A percentile compares a stretch with the other conserved stretches of the same genome.
phyloP scores from a whole-genome alignment of 53 echinoderm and acorn worm species.

The Patiria pectinifera region DNA sequence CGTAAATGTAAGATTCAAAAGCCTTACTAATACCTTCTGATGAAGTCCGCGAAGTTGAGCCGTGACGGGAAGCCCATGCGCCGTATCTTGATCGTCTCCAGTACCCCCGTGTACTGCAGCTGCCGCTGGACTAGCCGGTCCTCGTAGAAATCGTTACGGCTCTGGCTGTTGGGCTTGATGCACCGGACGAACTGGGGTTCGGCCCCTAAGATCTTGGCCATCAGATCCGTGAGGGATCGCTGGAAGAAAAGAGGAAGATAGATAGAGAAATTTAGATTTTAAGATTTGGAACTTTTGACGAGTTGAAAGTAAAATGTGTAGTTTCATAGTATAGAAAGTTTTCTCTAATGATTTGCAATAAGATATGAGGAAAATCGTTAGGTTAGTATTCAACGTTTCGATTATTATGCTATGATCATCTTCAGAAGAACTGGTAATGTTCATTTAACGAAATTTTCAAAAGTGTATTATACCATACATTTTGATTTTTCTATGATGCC shows the following conservation, averaged over 20 bases:
- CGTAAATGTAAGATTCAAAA: background rate
- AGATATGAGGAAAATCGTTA: too few species aligned
- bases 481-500: too few species aligned
- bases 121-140: constrained; percentile 80
- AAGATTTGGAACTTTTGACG: too few species aligned
- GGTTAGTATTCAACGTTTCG: too few species aligned
- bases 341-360: too few species aligned
- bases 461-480: too few species aligned
- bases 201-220: constrained; percentile 92
- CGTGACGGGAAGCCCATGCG: constrained; percentile 82
- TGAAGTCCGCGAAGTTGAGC: constrained; percentile 81
- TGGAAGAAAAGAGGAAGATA: constrained; percentile 18
- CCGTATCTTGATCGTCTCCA: constrained; percentile 92
- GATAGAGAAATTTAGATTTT: background rate
- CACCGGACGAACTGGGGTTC: constrained; percentile 96
- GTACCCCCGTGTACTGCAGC: constrained; percentile 91
- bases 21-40: constrained; percentile 71
- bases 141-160: constrained; percentile 75
- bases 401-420: too few species aligned
- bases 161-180: constrained; percentile 86
- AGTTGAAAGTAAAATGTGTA: too few species aligned
- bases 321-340: too few species aligned
- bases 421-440: too few species aligned
- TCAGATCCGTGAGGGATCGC: constrained; percentile 86
- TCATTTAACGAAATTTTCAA: too few species aligned